Evolutionary conservation across 2,797 vertebrate species (phyloP).

Genomic region (Tapera naevia): DNA sequence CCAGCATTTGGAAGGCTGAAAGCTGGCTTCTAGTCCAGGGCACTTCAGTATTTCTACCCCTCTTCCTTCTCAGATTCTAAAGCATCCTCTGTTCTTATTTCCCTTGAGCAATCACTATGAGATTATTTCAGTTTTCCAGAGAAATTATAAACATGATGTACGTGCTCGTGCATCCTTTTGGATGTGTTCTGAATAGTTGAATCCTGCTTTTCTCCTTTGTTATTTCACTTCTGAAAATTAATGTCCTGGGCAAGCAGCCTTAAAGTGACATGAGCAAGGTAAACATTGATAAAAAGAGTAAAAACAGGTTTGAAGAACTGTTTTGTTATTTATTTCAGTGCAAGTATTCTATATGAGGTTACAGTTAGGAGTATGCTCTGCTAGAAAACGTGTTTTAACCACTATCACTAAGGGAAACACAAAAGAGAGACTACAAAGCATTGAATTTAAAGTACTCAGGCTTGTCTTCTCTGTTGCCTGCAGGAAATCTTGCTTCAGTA

Average conservation of each 20-base stretch:
- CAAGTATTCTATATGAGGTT: neutral
- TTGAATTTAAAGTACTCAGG: neutral
- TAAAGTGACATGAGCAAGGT: neutral
- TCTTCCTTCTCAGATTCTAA: neutral
- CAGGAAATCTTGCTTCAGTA: neutral
- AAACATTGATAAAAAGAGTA: neutral
- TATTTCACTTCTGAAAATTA: neutral
- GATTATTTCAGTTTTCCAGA: neutral
- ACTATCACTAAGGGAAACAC: neutral
- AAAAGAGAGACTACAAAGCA: neutral
- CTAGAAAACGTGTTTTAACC: neutral
- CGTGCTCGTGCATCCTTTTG: neutral
- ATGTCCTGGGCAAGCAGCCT: fast-evolving
- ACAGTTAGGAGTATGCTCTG: neutral
- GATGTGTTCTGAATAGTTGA: neutral
- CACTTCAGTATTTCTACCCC: neutral
- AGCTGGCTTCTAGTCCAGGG: neutral
- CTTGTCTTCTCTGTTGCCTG: neutral
- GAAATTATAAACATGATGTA: neutral
- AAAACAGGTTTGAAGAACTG: neutral
- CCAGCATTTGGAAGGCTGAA: neutral
- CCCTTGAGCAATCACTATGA: neutral
- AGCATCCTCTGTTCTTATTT: neutral
- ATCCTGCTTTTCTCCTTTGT: neutral
- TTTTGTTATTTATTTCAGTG: neutral